Conservation (phyloP, 2,113 vertebrate genomes). For the Centrocercus urophasianus region DNA sequence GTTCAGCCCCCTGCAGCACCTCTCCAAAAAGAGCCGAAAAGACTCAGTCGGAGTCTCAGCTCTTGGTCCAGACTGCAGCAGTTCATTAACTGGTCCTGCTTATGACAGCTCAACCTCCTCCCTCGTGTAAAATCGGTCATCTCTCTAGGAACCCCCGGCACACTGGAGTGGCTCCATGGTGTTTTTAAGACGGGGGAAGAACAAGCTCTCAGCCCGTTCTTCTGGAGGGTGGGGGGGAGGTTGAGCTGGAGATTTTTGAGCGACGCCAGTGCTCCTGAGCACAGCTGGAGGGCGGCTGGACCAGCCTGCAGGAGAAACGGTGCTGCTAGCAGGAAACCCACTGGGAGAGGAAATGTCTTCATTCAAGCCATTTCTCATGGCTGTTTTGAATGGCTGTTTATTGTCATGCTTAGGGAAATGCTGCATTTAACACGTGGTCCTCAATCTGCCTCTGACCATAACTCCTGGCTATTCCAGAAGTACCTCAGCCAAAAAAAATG, state of each 20-base stretch:
- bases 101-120: background rate
- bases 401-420: background rate
- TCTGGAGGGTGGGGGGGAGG: background rate
- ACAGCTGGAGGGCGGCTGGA: background rate
- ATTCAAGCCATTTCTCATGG: background rate
- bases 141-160: background rate
- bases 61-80: background rate
- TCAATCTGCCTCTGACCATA: background rate
- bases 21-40: background rate
- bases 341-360: background rate
- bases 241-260: background rate
- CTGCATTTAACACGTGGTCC: accelerated
- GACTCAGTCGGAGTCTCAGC: background rate
- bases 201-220: background rate
- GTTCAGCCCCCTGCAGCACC: background rate
- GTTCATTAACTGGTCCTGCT: background rate
- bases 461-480: background rate
- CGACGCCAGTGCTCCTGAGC: background rate
- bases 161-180: background rate
- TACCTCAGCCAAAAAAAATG: background rate
- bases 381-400: background rate
- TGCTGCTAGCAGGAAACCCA: background rate
- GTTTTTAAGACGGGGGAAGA: background rate
- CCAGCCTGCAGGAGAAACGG: accelerated
- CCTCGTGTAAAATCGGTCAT: background rate